Conservation (phyloP, 2,888 invertebrate species). For the Philopedon plagiatum region DNA sequence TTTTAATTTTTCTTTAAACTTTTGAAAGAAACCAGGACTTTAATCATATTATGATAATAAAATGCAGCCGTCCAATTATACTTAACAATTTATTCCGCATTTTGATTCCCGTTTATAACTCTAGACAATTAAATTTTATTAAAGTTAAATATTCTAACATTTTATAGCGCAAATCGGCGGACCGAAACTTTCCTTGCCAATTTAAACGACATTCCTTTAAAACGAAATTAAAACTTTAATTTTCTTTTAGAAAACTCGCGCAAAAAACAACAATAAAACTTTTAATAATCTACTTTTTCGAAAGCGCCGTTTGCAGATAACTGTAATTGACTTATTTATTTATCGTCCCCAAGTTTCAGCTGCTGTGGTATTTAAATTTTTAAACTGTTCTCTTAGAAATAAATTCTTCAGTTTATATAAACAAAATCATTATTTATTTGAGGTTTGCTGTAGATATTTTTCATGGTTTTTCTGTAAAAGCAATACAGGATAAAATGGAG, state of each 20-base stretch:
- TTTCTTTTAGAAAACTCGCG: slow-evolving; percentile 15
- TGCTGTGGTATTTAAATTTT: too few species aligned
- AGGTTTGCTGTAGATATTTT: too few species aligned
- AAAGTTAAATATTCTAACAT: slow-evolving; percentile 17
- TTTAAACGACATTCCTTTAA: slow-evolving; percentile 15
- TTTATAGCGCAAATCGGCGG: slow-evolving; percentile 6
- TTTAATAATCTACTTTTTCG: slow-evolving; percentile 22
- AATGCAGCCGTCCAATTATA: slow-evolving; percentile 13
- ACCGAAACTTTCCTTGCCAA: slow-evolving; percentile 15
- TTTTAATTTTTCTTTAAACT: slow-evolving; percentile 2
- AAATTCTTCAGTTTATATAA: too few species aligned
- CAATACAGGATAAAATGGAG: too few species aligned
- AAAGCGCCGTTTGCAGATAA: background rate
- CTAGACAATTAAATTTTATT: slow-evolving; percentile 13
- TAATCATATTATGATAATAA: slow-evolving; percentile 8
- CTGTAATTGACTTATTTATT: slow-evolving; percentile 2
- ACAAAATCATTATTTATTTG: too few species aligned
- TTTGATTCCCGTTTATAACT: slow-evolving; percentile 15
- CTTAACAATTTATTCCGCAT: slow-evolving; percentile 11
- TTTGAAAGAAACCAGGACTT: background rate
- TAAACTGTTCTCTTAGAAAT: too few species aligned
- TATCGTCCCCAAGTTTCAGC: too few species aligned
- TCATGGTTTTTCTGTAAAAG: too few species aligned
- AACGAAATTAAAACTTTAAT: slow-evolving; percentile 33
- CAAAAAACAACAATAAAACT: slow-evolving; percentile 30